Evolutionary conservation across 2,888 invertebrate genomes (phyloP).

Genomic region (Chironomus tentans): DNA sequence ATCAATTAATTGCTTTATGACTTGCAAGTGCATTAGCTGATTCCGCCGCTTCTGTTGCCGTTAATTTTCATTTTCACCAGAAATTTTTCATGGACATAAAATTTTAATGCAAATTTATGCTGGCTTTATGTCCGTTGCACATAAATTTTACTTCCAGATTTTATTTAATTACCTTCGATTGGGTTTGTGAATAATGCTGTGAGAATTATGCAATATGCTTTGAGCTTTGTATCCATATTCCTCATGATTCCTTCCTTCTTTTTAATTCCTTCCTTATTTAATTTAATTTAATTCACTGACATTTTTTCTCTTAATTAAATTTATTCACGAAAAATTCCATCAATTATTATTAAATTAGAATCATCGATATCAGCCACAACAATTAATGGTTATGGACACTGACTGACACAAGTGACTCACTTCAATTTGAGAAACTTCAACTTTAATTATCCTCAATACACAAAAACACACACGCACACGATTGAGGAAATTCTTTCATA

Average conservation of each 20-base stretch:
- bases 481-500: neutral
- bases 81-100: too few relatives aligned
- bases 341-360: too few relatives aligned
- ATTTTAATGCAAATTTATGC: too few relatives aligned
- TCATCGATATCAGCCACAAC: too few relatives aligned
- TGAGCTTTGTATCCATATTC: conserved; percentile 20
- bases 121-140: too few relatives aligned
- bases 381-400: too few relatives aligned
- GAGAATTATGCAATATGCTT: conserved; percentile 20
- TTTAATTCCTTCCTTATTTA: neutral
- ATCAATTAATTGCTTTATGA: neutral
- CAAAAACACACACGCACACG: neutral
- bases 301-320: too few relatives aligned
- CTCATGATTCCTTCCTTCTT: neutral
- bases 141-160: neutral
- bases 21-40: neutral
- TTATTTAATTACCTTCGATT: conserved; percentile 23
- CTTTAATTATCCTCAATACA: too few relatives aligned
- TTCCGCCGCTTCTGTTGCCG: neutral
- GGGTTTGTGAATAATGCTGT: conserved; percentile 6
- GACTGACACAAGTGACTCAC: too few relatives aligned
- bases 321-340: too few relatives aligned
- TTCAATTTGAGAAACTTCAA: too few relatives aligned
- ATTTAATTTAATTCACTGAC: neutral
- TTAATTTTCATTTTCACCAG: neutral